Base-by-base conservation (phyloP, 2,797 vertebrate genomes). In the Dipus sagitta region DNA sequence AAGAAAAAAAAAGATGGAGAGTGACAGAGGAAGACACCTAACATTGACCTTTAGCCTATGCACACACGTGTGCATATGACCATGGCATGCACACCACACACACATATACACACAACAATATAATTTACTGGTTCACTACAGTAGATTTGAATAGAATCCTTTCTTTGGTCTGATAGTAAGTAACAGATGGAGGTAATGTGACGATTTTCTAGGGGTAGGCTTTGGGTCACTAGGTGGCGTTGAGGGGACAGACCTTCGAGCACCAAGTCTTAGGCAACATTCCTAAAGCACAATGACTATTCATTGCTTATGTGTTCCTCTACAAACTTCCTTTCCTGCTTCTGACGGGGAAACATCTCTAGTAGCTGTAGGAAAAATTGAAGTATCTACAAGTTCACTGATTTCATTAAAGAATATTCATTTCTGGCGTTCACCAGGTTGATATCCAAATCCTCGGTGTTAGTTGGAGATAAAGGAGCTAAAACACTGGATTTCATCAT, bases 351-450 rank as follows among this genome's bases (percentile, higher is more conserved):
- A 6, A 64, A 7, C 9, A 10, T 52, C 74, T 90, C 20, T 67
- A n/a, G 14, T 65, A 23, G 84, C 62, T 77, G 5, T 54, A 62
- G 76, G 30, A 72, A 82, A 67, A 82, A 67, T 11, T 28, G 23
- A 62, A 3, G 8, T 17, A 42, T 82, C 62, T 21, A 64, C n/a
- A 71, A 21, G 28, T 13, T 82, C 26, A n/a, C 18, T 8, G 65
- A 32, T 88, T 47, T 93, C 30, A 47, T 78, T 24, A 58, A 89
- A 86, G 90, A 67, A 77, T 89, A 74, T 47, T 30, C 3, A 23
- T 86, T 74, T 86, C 80, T 23, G 82, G 5, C 54, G 81, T 15
- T 26, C 47, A 34, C 26, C 76, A 32, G 60, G 30, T 62, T 72
- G 54, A 71, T 77, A 60, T 26, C 20, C 42, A 81, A 85, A 26